A percentile compares a stretch with the other conserved stretches of the same genome.
Evolutionary conservation across 2,797 vertebrate species (phyloP).

Genomic region (Acipenser ruthenus): DNA sequence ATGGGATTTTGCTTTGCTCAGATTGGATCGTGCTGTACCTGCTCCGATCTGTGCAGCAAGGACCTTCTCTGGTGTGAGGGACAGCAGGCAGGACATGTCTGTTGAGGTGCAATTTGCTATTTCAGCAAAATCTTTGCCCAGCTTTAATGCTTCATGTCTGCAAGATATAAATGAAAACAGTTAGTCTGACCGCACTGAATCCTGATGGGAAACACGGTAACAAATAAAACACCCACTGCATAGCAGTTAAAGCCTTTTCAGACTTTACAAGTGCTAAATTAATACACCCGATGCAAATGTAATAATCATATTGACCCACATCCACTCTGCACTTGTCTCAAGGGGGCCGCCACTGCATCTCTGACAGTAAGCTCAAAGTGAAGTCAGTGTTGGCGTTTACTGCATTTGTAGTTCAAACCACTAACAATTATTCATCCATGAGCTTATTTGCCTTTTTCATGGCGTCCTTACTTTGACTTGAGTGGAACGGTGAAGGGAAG

Average conservation of each 20-base stretch:
- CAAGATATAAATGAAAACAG: conserved; percentile 5
- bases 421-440: not conserved
- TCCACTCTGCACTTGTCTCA: no score
- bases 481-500: conserved; percentile 64
- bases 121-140: conserved; percentile 55
- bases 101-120: conserved; percentile 55
- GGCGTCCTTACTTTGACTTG: conserved; percentile 52
- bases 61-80: conserved; percentile 49
- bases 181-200: conserved; percentile 2
- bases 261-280: no score
- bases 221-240: no score
- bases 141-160: conserved; percentile 57
- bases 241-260: no score
- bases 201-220: not conserved
- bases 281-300: no score
- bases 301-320: no score
- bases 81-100: conserved; percentile 55
- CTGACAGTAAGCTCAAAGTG: no score
- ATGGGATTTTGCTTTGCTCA: no score
- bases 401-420: not conserved
- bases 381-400: no score
- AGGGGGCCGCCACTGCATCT: no score
- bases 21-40: conserved; percentile 40
- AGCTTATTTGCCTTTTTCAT: not conserved
- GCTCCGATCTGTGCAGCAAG: conserved; percentile 61